Conservation (phyloP, 92 coral and sea anemone species). For the Chrysogorgia sp. region DNA sequence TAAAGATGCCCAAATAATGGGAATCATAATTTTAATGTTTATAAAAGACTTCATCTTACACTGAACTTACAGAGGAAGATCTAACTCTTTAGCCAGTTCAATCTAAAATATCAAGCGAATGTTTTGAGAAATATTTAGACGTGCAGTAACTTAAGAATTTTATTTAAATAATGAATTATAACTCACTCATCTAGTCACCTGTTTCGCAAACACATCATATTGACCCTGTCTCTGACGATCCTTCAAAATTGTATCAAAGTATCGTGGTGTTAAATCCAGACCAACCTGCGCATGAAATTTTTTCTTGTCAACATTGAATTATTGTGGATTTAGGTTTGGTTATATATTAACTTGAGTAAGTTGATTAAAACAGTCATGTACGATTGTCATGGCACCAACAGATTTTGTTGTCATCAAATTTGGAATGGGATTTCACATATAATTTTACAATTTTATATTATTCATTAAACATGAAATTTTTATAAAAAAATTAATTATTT, state of each 20-base stretch:
- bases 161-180: not conserved
- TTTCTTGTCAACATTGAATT: not conserved
- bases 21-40: not conserved
- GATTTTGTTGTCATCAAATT: too few species aligned
- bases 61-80: conserved; percentile 89
- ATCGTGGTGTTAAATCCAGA: conserved; percentile 90
- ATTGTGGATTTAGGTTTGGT: not conserved
- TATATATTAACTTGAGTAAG: too few species aligned
- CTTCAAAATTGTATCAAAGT: conserved; percentile 72
- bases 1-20: too few species aligned
- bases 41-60: not conserved
- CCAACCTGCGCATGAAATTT: conserved; percentile 40
- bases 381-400: too few species aligned
- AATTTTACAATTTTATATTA: too few species aligned
- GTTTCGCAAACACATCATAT: conserved; percentile 75
- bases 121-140: not conserved
- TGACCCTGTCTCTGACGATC: conserved; percentile 62
- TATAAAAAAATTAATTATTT: not conserved
- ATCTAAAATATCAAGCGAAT: conserved; percentile 56
- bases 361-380: too few species aligned
- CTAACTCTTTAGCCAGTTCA: conserved; percentile 75
- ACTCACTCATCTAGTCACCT: conserved; percentile 59
- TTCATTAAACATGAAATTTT: too few species aligned
- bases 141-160: not conserved
- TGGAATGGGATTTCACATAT: too few species aligned